Conservation (phyloP, 2,888 invertebrate species). For the Osmoderma eremita region DNA sequence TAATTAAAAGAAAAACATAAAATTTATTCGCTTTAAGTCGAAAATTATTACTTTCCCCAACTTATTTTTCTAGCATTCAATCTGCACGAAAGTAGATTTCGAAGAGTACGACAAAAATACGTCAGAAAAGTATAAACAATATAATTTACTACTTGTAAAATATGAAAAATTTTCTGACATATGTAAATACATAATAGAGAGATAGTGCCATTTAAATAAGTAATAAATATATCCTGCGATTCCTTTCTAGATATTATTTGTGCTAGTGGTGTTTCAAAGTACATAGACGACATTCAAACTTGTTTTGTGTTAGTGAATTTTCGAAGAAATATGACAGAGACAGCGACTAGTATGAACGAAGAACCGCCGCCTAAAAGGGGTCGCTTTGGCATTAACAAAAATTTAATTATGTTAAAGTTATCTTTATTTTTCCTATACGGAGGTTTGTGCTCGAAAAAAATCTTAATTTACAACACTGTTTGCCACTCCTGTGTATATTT, state of each 20-base stretch:
- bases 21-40: no score
- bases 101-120: constrained; percentile 26
- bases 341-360: constrained; percentile 32
- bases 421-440: constrained; percentile 86
- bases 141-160: constrained; percentile 33
- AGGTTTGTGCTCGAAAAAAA: constrained; percentile 64
- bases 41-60: no score
- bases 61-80: background rate
- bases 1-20: no score
- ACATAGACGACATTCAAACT: no score
- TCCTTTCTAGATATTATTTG: constrained; percentile 21
- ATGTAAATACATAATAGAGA: constrained; percentile 24
- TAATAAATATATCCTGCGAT: constrained; percentile 28
- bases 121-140: constrained; percentile 33
- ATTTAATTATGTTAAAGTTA: constrained; percentile 82
- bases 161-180: constrained; percentile 27
- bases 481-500: no score
- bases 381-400: constrained; percentile 69
- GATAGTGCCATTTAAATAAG: constrained; percentile 31
- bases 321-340: constrained; percentile 35
- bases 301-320: constrained; percentile 13
- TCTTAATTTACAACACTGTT: no score
- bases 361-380: constrained; percentile 29
- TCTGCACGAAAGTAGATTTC: background rate
- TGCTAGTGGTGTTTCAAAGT: constrained; percentile 8